A percentile compares a stretch with the other conserved stretches of the same genome.
Evolutionary conservation across 2,797 vertebrate genomes (phyloP).

Genomic region (Liparis tanakae): DNA sequence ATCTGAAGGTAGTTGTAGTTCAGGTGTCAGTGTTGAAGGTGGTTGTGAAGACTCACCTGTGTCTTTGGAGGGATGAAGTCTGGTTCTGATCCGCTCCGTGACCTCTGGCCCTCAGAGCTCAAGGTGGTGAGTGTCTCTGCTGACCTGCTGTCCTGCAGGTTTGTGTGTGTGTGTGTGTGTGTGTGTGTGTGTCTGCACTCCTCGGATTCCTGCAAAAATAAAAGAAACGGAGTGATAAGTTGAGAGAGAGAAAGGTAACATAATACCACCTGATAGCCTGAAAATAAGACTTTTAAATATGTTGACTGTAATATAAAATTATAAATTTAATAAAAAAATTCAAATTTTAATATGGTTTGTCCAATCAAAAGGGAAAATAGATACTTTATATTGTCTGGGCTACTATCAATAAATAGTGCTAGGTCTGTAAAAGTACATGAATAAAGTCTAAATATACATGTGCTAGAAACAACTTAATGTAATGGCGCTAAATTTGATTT

Average conservation of each 20-base stretch:
- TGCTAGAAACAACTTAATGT: background rate
- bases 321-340: constrained; percentile 9
- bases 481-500: background rate
- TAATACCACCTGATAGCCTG: background rate
- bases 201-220: constrained; percentile 56
- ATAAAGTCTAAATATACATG: background rate
- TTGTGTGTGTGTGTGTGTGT: constrained; percentile 23
- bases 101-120: constrained; percentile 30
- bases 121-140: constrained; percentile 21
- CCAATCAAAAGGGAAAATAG: background rate
- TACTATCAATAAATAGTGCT: background rate
- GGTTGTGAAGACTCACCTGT: constrained; percentile 60
- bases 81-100: constrained; percentile 29
- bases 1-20: constrained; percentile 44
- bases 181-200: constrained; percentile 8
- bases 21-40: constrained; percentile 21
- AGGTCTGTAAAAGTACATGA: background rate
- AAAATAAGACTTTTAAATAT: background rate
- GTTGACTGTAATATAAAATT: background rate
- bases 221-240: constrained; percentile 39
- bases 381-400: background rate
- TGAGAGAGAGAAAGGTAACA: constrained; percentile 33
- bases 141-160: constrained; percentile 42
- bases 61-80: constrained; percentile 24
- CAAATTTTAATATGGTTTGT: background rate